Evolutionary conservation across 2,888 invertebrate genomes (phyloP), one percentile per base, ranked within the genome.

Genomic region (Cephus nigrinus): DNA sequence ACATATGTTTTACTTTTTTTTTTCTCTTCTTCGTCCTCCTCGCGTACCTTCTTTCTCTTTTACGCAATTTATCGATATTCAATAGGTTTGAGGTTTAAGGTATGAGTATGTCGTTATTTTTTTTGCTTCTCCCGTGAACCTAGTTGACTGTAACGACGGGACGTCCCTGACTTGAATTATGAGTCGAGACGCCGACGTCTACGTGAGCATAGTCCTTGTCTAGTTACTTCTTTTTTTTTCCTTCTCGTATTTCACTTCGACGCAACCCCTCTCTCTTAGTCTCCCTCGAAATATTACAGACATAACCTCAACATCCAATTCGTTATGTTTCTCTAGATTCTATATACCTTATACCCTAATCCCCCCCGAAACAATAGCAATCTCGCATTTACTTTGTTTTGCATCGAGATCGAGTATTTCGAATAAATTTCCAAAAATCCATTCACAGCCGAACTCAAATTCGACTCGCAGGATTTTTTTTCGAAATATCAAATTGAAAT

Each of bases 1-100:
- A 82, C 85, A 83, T 86, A 78, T 77, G 78, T 81, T 77, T 82
- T 71, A 30, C 68, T 78, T 80, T 76, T 79, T 79, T 76, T 55
- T 78, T 76, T 32, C n/a, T 78, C 76, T 76, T 74, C 30, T 75
- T 79, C 78, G 23, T 30, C 78, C 76, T 78, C 71, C 12, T 75
- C 23, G 23, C 71, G 31, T 31, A 55, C 40, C 31, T 31, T 71
- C 3, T 0, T 71, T 32, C 31, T 32, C 12, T 71, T 30, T 71
- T 31, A 71, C 31, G 31, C 71, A 15, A 31, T 71, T 55, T 32
- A 71, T 71, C 71, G 71, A 32, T 71, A 31, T 71, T 71, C 71
- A 15, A 32, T 55, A 23, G 40, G 23, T 55, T 32, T 31, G 71
- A 71, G 71, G 32, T 71, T 71, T 15, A 15, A 71, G 71, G 71